A percentile compares a stretch with the other conserved stretches of the same genome.
phyloP scores from a whole-genome alignment of 2,113 vertebrate genomes.

The Oophaga pumilio region DNA sequence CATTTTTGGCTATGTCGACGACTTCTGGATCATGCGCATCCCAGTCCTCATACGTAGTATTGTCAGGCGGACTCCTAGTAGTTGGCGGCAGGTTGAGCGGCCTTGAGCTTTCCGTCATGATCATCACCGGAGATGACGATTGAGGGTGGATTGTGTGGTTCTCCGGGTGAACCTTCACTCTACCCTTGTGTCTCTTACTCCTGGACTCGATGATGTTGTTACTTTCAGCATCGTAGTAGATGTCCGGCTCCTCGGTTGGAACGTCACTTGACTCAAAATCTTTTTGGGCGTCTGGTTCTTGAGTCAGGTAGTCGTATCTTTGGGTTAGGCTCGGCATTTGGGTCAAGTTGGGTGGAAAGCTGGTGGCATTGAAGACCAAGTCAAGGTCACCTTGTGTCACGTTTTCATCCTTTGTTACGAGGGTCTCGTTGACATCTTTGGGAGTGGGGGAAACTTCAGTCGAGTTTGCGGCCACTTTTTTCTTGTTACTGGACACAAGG shows the following conservation, averaged over 20 bases:
- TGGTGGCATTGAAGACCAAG: slow-evolving; percentile 10
- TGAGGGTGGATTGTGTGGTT: slow-evolving; percentile 19
- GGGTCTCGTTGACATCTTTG: slow-evolving; percentile 40
- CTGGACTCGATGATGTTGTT: slow-evolving; percentile 57
- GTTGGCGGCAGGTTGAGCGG: slow-evolving; percentile 42
- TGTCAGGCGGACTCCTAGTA: slow-evolving; percentile 5
- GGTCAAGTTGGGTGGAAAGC: slow-evolving; percentile 54
- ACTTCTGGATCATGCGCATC: slow-evolving; percentile 53
- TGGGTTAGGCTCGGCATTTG: slow-evolving; percentile 61
- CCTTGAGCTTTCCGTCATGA: slow-evolving; percentile 48
- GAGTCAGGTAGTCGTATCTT: slow-evolving; percentile 62
- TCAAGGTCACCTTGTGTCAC: slow-evolving; percentile 13
- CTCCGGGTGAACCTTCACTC: background rate
- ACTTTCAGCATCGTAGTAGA: slow-evolving; percentile 58
- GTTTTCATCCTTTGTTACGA: slow-evolving; percentile 12
- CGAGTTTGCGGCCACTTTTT: slow-evolving; percentile 50
- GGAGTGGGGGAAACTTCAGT: slow-evolving; percentile 39
- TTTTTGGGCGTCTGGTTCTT: slow-evolving; percentile 62
- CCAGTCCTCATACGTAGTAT: slow-evolving; percentile 1
- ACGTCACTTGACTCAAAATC: slow-evolving; percentile 46
- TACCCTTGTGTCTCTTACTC: slow-evolving; percentile 34
- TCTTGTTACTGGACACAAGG: slow-evolving; percentile 62
- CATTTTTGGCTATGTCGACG: slow-evolving; percentile 6
- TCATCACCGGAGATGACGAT: slow-evolving; percentile 31
- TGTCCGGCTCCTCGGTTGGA: slow-evolving; percentile 60